Percentiles rank a stretch among this genome's conserved stretches.
Conservation (phyloP, 2,888 invertebrate genomes). For the Amaurobius ferox region DNA sequence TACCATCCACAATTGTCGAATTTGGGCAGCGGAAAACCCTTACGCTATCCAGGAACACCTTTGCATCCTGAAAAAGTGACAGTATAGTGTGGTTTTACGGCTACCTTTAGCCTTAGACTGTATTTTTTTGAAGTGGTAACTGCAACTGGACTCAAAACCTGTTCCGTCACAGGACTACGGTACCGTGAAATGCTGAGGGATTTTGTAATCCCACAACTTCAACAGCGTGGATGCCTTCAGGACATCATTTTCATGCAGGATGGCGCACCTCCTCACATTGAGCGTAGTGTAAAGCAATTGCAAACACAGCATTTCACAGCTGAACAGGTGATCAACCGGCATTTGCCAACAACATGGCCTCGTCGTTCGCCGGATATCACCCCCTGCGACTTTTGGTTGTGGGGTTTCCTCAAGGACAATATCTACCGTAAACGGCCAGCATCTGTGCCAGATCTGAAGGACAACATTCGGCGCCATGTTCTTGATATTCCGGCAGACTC, state of each 20-base stretch:
- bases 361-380: not conserved
- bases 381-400: not conserved
- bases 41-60: constrained; percentile 23
- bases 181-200: too few species aligned
- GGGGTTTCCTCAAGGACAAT: constrained; percentile 10
- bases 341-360: constrained; percentile 2
- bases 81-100: constrained; percentile 27
- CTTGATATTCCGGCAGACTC: too few species aligned
- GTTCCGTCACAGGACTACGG: constrained; percentile 8
- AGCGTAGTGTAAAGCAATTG: not conserved
- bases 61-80: constrained; percentile 43
- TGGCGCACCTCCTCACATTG: not conserved
- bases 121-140: not conserved
- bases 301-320: constrained; percentile 1
- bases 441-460: constrained; percentile 18
- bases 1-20: constrained; percentile 16
- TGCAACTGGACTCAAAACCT: not conserved
- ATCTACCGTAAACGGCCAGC: not conserved
- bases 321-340: not conserved
- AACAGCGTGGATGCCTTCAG: not conserved
- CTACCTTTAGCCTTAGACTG: not conserved
- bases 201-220: too few species aligned
- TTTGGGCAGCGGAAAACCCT: constrained; percentile 5
- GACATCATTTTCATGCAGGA: constrained; percentile 1
- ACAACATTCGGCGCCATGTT: too few species aligned